phyloP scores from a whole-genome alignment of 2,797 vertebrate species.

The Cheirogaleus major region DNA sequence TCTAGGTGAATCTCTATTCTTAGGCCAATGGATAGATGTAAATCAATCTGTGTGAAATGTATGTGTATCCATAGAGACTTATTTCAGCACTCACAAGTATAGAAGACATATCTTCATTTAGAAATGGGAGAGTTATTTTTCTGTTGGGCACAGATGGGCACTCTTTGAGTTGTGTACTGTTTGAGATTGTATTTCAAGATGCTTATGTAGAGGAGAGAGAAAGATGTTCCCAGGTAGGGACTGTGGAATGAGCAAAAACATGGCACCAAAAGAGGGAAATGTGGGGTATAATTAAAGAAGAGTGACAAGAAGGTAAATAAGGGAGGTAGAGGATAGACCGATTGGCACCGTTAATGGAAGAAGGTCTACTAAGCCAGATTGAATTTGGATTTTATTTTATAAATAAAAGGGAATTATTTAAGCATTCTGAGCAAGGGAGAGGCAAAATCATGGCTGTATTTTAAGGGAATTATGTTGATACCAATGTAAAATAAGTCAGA shows the following conservation, averaged over 20 bases:
- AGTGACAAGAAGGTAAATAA: not conserved
- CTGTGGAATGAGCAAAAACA: not conserved
- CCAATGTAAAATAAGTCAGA: not conserved
- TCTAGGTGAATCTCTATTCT: not conserved
- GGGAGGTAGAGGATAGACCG: not conserved
- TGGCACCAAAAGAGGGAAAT: not conserved
- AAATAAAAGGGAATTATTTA: not conserved
- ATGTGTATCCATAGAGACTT: not conserved
- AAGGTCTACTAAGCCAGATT: not conserved
- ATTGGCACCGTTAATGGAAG: not conserved
- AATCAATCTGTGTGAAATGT: not conserved
- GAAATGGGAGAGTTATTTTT: not conserved
- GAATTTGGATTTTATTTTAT: slow-evolving; percentile 39
- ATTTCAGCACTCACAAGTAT: not conserved
- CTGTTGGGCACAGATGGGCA: not conserved
- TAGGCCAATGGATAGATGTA: not conserved
- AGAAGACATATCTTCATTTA: slow-evolving; percentile 13
- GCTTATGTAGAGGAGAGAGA: not conserved
- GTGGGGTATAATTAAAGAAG: not conserved
- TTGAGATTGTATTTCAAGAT: slow-evolving; percentile 36
- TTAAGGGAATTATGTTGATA: not conserved
- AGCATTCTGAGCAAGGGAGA: not conserved
- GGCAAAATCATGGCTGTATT: not conserved
- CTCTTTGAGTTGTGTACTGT: not conserved
- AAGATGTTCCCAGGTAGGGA: not conserved